Base-by-base conservation (phyloP, 2,113 vertebrate genomes). In the Halichoerus grypus region DNA sequence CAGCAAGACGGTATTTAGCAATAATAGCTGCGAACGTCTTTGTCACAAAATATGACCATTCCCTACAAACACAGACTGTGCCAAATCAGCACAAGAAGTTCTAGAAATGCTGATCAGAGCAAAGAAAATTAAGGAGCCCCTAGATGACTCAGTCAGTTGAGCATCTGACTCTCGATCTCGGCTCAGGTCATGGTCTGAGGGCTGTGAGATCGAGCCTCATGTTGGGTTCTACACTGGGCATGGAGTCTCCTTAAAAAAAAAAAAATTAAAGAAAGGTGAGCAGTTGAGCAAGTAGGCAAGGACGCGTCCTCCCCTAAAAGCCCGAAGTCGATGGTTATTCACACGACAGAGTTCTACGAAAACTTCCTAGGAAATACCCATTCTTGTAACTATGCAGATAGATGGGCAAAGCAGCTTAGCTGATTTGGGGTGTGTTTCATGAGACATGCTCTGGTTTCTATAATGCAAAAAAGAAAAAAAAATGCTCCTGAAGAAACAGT, bases 301-400 rank as follows among this genome's bases (percentile, higher is more conserved):
- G 28, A 3, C 1, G 1, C 1, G 1, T n/a, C 49, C 9, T 79
- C 28, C 16, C 4, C 16, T 28, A 1, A 51, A 51, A 53, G 14
- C 46, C 28, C 39, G 16, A 79, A 79, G 15, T 10, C 28, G 1
- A 3, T 5, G 28, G 28, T 33, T 1, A 18, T 12, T 51, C 42
- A 4, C 28, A 19, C 1, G 1, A 19, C 0, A 21, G 28, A 33
- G 2, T 19, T 51, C 8, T 19, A 51, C 0, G 9, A 2, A 22
- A 55, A 2, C 19, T 22, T 7, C 18, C 2, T 14, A 33, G 31
- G n/a, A 21, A 36, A 4, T 1, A 22, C 11, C 1, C 2, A 11
- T 79, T 53, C 4, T 31, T 13, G 16, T 53, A n/a, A 53, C 9
- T 8, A 1, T 6, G 4, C 31, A 7, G 16, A n/a, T 4, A n/a